Conservation (phyloP, 2,888 invertebrate species). For the Corythucha ciliata region DNA sequence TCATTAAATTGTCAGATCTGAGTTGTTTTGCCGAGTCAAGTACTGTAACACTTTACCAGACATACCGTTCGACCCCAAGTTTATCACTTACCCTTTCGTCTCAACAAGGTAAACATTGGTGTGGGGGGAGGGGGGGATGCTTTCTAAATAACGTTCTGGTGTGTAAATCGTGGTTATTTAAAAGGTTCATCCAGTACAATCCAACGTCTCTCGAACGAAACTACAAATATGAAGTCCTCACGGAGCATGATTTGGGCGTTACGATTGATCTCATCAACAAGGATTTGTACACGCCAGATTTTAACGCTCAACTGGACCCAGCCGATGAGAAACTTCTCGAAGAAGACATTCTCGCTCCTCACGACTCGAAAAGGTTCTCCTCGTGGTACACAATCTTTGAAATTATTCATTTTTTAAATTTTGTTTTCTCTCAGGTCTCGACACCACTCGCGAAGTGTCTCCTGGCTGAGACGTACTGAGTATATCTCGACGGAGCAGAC, state of each 20-base stretch:
- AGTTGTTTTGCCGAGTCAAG: slow-evolving; percentile 86
- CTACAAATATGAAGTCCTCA: slow-evolving; percentile 91
- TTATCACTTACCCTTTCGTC: slow-evolving; percentile 94
- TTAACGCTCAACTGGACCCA: slow-evolving; percentile 65
- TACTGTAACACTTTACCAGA: slow-evolving; percentile 95
- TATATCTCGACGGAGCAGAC: slow-evolving; percentile 99
- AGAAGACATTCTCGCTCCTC: slow-evolving; percentile 83
- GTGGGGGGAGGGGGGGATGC: too few relatives aligned
- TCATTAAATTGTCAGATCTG: too few relatives aligned
- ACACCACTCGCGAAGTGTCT: slow-evolving; percentile 93
- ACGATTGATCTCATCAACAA: slow-evolving; percentile 95
- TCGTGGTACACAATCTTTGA: not conserved
- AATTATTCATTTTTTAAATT: not conserved
- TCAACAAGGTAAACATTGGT: slow-evolving; percentile 58
- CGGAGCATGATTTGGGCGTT: slow-evolving; percentile 96
- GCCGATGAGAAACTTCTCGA: slow-evolving; percentile 93
- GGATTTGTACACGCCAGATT: slow-evolving; percentile 79
- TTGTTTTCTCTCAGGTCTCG: slow-evolving; percentile 57
- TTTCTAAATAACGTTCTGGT: too few relatives aligned
- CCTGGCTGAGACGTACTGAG: slow-evolving; percentile 96
- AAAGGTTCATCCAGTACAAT: slow-evolving; percentile 85
- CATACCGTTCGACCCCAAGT: slow-evolving; percentile 97
- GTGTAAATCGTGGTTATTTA: too few relatives aligned
- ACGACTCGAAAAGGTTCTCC: slow-evolving; percentile 63
- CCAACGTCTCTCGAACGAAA: slow-evolving; percentile 90